Base-by-base conservation (phyloP, 2,888 invertebrate species). In the Chymomyza caudatula region DNA sequence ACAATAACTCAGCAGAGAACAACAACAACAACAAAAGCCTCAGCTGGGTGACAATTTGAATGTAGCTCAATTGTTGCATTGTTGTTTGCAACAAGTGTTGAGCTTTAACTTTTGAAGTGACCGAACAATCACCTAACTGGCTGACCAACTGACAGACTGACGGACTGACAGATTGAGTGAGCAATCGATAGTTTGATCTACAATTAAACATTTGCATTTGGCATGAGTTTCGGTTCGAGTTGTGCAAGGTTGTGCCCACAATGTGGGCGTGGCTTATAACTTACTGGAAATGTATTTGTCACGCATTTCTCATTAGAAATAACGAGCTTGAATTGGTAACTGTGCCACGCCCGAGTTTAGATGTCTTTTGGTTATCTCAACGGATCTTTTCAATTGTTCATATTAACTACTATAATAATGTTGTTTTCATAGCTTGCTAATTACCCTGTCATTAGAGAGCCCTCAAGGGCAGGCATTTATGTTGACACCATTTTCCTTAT, bases 41-140 rank as follows among this genome's bases (percentile, higher is more conserved):
- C 68, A 67, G 53, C 63, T 63, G 49, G 63, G 47, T 56, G 60
- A 62, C 69, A 56, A 86, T 81, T 86, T 84, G 76, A 75, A 81
- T 84, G 76, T 67, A 80, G 80, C 77, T 79, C 47, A 47, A 47
- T 15, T 47, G 47, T 47, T n/a, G n/a, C n/a, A n/a, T n/a, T n/a
- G n/a, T n/a, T n/a, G 47, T 47, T 15, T 6, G 15, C 47, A 77
- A 69, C 77, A 73, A 74, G 67, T 70, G 67, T 60, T 8, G 44
- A 20, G 52, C 53, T 11, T 37, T 37, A 37, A 37, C 29, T 37
- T 37, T 37, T 37, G 29, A 37, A 37, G 29, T 37, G 29, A 37
- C 29, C 29, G 29, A 37, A 37, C 29, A 37, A 37, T 37, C 29
- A 37, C 29, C 29, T 11, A 37, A 37, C 29, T 37, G 11, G 11